Evolutionary conservation across 1,140 invertebrate species (phyloP).

Genomic region (Micrasema minimum): DNA sequence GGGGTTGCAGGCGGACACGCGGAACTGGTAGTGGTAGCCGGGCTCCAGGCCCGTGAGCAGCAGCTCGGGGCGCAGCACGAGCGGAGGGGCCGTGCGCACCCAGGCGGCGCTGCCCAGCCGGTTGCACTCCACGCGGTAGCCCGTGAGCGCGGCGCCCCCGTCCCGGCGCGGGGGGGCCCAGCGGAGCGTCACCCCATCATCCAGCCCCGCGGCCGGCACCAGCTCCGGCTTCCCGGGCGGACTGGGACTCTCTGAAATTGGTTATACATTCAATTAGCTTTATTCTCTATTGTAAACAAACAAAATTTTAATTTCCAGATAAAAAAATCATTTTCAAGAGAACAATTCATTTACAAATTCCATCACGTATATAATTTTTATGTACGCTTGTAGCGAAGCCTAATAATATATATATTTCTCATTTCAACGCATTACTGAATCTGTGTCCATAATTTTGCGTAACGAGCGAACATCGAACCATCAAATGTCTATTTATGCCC

Average conservation of each 20-base stretch:
- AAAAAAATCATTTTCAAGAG: not conserved
- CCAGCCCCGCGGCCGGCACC: conserved; percentile 71
- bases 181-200: conserved; percentile 85
- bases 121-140: conserved; percentile 84
- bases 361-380: too few species aligned
- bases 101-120: conserved; percentile 80
- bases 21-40: conserved; percentile 89
- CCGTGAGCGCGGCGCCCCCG: conserved; percentile 89
- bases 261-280: too few species aligned
- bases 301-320: not conserved
- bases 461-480: conserved; percentile 8
- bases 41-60: conserved; percentile 82
- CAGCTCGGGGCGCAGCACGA: conserved; percentile 76
- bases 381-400: too few species aligned
- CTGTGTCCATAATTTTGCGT: not conserved
- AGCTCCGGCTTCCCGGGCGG: conserved; percentile 82
- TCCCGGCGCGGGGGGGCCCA: conserved; percentile 86
- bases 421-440: too few species aligned
- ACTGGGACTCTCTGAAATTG: conserved; percentile 77
- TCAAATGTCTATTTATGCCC: conserved; percentile 13
- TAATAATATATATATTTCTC: too few species aligned
- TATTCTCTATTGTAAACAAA: not conserved
- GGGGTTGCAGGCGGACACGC: conserved; percentile 88
- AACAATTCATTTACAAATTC: not conserved
- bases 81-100: conserved; percentile 77